phyloP scores from a whole-genome alignment of 2,888 invertebrate genomes.

The Busseola fusca region DNA sequence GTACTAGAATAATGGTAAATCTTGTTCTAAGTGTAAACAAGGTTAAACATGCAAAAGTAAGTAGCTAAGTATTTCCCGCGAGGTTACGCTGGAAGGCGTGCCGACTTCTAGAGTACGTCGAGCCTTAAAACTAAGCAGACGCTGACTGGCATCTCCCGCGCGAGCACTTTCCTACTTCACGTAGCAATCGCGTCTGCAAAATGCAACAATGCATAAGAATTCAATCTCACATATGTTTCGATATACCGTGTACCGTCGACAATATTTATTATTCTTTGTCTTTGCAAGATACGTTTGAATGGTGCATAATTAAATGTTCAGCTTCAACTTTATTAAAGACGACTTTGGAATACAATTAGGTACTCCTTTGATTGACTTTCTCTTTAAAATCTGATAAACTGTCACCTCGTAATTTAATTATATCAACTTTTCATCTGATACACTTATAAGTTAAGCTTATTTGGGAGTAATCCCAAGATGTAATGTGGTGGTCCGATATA shows the following conservation, averaged over 20 bases:
- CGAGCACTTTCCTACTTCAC: constrained; percentile 81
- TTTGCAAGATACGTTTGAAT: constrained; percentile 11
- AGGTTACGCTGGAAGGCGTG: constrained; percentile 56
- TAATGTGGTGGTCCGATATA: constrained; percentile 20
- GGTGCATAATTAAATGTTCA: background rate
- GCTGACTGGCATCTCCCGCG: constrained; percentile 86
- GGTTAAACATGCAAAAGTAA: constrained; percentile 46
- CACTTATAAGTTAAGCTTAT: background rate
- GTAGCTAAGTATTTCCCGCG: constrained; percentile 60
- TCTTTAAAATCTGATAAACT: background rate
- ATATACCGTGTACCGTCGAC: constrained; percentile 58
- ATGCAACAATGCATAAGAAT: constrained; percentile 87
- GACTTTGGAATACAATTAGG: background rate
- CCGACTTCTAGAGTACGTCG: constrained; percentile 67
- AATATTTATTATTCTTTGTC: constrained; percentile 42
- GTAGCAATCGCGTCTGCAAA: constrained; percentile 84
- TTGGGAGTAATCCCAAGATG: background rate
- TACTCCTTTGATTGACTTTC: background rate
- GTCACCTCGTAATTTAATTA: background rate
- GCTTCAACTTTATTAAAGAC: background rate
- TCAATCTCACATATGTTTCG: constrained; percentile 82
- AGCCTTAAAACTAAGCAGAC: constrained; percentile 83
- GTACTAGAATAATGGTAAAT: constrained; percentile 11
- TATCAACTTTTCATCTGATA: background rate
- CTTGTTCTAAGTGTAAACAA: constrained; percentile 21